phyloP scores from a whole-genome alignment of 2,888 invertebrate genomes.

The Halocaridina rubra region DNA sequence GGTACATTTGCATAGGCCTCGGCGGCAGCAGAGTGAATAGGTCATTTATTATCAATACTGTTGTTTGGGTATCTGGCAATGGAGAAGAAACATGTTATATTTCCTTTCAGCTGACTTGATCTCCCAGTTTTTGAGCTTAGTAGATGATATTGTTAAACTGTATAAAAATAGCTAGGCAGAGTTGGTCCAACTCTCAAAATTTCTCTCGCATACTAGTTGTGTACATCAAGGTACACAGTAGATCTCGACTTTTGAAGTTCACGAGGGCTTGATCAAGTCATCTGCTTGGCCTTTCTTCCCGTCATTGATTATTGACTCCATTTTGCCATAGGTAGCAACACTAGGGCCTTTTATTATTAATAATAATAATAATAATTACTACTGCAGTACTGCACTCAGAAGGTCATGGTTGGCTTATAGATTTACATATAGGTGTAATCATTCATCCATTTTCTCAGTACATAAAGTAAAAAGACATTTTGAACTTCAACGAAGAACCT shows the following conservation, averaged over 20 bases:
- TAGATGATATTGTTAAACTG: neutral
- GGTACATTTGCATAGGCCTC: neutral
- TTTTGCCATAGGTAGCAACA: constrained; percentile 32
- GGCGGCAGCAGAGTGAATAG: no score
- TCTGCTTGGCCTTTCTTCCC: constrained; percentile 3
- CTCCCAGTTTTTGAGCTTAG: constrained; percentile 1
- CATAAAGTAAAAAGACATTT: constrained; percentile 35
- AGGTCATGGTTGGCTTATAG: constrained; percentile 53
- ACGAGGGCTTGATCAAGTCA: constrained; percentile 19
- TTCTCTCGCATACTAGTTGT: neutral
- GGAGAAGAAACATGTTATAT: neutral
- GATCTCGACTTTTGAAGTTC: neutral
- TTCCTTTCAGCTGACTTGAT: neutral
- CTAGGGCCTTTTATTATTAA: constrained; percentile 9
- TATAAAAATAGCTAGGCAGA: neutral
- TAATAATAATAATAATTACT: no score
- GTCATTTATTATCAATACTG: no score
- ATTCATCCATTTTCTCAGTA: constrained; percentile 23
- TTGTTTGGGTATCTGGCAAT: neutral
- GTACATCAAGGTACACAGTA: neutral
- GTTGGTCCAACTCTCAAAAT: neutral
- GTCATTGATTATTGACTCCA: constrained; percentile 31
- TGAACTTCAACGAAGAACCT: constrained; percentile 56
- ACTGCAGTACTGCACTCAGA: constrained; percentile 54
- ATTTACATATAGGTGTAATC: constrained; percentile 49